phyloP scores from a whole-genome alignment of 1,140 invertebrate genomes.

The Branchinecta lynchi region DNA sequence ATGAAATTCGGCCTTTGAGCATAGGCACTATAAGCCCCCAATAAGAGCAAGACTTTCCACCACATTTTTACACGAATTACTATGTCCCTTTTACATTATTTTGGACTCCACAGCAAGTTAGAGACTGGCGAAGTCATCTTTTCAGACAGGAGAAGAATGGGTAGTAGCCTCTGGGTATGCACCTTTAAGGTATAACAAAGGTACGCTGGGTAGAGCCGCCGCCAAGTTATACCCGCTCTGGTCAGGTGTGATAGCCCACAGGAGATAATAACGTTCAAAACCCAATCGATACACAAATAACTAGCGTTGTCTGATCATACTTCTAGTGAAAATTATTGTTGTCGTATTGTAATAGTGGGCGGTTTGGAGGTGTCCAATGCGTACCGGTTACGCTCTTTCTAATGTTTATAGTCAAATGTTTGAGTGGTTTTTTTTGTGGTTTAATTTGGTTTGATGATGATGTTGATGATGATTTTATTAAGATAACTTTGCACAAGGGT shows the following conservation, averaged over 20 bases:
- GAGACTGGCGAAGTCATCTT: not conserved
- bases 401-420: no score
- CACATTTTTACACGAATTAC: not conserved
- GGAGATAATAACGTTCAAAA: not conserved
- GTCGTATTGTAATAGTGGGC: no score
- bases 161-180: not conserved
- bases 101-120: not conserved
- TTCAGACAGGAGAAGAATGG: constrained; percentile 1
- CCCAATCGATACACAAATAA: no score
- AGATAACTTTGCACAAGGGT: no score
- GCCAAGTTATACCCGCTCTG: not conserved
- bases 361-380: no score
- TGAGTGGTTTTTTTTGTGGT: no score
- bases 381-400: no score
- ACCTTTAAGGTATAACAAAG: not conserved
- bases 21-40: not conserved
- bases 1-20: not conserved
- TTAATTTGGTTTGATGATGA: no score
- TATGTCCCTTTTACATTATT: not conserved
- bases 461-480: no score
- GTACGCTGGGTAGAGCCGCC: not conserved
- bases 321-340: no score
- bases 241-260: not conserved
- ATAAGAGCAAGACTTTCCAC: not conserved
- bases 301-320: no score